Percentiles rank a stretch among this genome's conserved stretches.
Evolutionary conservation across 1,140 invertebrate genomes (phyloP).

Genomic region (Idris sp.): DNA sequence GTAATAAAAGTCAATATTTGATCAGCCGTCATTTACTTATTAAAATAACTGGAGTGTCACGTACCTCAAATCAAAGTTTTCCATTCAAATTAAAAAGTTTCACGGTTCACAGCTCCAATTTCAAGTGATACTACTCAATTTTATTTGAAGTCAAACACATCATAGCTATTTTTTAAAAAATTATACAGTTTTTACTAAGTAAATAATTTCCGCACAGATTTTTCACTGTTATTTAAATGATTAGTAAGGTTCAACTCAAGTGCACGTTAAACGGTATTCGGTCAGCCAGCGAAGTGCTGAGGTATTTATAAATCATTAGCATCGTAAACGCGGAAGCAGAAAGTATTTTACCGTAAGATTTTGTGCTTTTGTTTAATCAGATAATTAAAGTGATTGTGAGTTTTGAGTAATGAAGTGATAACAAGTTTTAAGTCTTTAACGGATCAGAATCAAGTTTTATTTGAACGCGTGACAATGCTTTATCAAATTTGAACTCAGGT

Average conservation of each 20-base stretch:
- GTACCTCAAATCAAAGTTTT: too few species aligned
- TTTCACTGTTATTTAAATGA: slow-evolving; percentile 37
- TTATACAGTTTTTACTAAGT: too few species aligned
- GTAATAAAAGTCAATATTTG: too few species aligned
- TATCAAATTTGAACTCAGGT: slow-evolving; percentile 1
- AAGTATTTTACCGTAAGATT: slow-evolving; percentile 14
- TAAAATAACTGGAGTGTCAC: too few species aligned
- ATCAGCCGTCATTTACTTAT: too few species aligned
- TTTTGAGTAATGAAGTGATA: too few species aligned
- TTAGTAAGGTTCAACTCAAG: slow-evolving; percentile 48
- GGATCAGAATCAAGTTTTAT: slow-evolving; percentile 1
- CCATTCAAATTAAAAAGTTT: too few species aligned
- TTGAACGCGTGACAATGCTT: neutral
- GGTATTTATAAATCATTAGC: slow-evolving; percentile 41
- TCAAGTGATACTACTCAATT: too few species aligned
- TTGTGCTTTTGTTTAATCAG: slow-evolving; percentile 8
- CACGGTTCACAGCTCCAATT: too few species aligned
- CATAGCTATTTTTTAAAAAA: too few species aligned
- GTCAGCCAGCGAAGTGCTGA: slow-evolving; percentile 3
- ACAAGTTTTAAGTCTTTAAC: too few species aligned
- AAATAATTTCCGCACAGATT: slow-evolving; percentile 32
- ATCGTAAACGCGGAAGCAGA: neutral
- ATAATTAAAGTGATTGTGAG: slow-evolving; percentile 1
- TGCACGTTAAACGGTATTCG: slow-evolving; percentile 19
- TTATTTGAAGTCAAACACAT: too few species aligned